These are phyloP conservation scores for Cataglyphis cursor DNA, from an alignment of 2,888 invertebrate species.

Conservation along the genomic window DNA sequence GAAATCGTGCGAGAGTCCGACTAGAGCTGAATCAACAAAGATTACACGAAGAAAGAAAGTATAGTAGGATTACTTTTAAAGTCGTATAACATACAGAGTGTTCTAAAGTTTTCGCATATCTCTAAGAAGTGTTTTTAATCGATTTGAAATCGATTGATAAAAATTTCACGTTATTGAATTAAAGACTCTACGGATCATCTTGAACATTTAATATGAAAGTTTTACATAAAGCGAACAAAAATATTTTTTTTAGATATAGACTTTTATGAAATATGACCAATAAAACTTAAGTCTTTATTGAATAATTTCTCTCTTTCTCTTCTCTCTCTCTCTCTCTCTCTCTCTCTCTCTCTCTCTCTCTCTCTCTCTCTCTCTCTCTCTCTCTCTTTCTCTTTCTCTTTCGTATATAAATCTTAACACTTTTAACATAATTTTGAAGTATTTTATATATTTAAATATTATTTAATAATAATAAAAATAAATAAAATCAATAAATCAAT, in stretches of 20 bases:
- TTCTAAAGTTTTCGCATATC: not conserved
- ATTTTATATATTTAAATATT: not conserved
- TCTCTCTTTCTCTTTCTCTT: too few species aligned
- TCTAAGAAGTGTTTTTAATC: not conserved
- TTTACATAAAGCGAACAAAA: too few species aligned
- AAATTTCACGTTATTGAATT: not conserved
- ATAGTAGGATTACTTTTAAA: slow-evolving; percentile 2
- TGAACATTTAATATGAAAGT: too few species aligned
- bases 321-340: too few species aligned
- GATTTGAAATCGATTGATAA: not conserved
- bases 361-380: too few species aligned
- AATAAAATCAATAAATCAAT: slow-evolving; percentile 10
- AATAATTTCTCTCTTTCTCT: too few species aligned
- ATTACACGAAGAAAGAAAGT: slow-evolving; percentile 39
- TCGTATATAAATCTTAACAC: too few species aligned
- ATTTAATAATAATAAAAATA: not conserved
- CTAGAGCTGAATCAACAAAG: slow-evolving; percentile 44
- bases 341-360: too few species aligned
- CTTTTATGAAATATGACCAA: too few species aligned
- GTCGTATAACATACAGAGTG: not conserved
- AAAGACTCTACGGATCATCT: not conserved
- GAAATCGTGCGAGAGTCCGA: slow-evolving; percentile 66
- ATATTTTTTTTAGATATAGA: too few species aligned
- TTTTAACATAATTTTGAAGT: too few species aligned
- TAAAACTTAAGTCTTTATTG: too few species aligned